These are phyloP conservation scores for Mellivora capensis DNA, from an alignment of 2,113 vertebrate genomes.

Conservation along the genomic window DNA sequence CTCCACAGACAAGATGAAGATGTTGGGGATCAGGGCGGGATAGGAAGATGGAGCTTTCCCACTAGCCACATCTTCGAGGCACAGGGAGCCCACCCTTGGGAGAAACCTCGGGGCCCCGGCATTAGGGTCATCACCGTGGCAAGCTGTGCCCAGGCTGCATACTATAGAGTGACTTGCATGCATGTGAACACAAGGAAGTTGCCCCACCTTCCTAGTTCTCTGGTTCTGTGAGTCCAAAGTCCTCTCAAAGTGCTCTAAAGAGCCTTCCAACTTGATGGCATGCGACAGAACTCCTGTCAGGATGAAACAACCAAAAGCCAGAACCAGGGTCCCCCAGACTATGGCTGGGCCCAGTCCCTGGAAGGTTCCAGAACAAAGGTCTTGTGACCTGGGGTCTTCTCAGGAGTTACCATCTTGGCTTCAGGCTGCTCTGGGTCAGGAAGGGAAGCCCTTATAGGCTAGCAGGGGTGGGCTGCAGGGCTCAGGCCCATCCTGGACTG, in stretches of 20 bases:
- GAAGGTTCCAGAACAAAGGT: neutral
- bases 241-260: neutral
- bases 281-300: neutral
- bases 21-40: neutral
- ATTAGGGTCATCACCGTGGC: neutral
- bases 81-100: neutral
- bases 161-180: neutral
- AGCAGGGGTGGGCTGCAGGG: neutral
- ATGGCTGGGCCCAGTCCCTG: neutral
- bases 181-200: neutral
- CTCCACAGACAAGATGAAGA: neutral
- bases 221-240: neutral
- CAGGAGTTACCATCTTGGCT: neutral
- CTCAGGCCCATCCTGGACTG: neutral
- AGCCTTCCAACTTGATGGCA: neutral
- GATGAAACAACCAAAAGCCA: too few relatives aligned
- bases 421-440: neutral
- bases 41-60: neutral
- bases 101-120: neutral
- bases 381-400: neutral
- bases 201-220: neutral
- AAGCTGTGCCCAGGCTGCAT: too few relatives aligned
- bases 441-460: neutral
- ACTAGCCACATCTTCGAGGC: neutral
- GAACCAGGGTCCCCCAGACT: neutral